Base-by-base conservation (phyloP, 2,113 vertebrate species). In the Galeopterus variegatus region DNA sequence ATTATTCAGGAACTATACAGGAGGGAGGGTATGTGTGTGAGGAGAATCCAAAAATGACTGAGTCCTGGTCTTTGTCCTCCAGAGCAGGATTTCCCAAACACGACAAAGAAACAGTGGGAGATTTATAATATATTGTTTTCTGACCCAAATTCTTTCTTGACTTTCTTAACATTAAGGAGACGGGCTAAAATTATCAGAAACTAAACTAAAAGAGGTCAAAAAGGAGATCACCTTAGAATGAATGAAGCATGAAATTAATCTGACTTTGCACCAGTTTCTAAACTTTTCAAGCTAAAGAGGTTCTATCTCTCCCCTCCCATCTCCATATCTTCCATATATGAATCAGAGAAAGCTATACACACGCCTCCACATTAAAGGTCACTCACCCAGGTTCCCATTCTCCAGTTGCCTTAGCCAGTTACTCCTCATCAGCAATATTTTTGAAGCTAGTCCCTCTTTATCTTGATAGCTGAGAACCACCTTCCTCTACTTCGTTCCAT, bases 161-260 rank as follows among this genome's bases (percentile, higher is more conserved):
- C 31, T 65, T 82, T 52, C 48, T 67, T 73, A 77, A 69, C 60
- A 64, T 11, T 13, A n/a, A 65, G 80, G 24, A 93, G 52, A 80
- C 1, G 58, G 69, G 8, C 52, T 84, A 41, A 90, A 80, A 81
- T 72, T 76, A 60, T 88, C 45, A 92, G 67, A 65, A 84, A 41
- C 21, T 41, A 72, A 69, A n/a, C 8, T 58, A 65, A 79, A 13
- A 36, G 12, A 86, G 36, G 12, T 86, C 12, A 69, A 92, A 95
- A 60, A 67, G 26, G 18, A 72, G 23, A 83, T 36, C 12, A 50
- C 19, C 41, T 70, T 7, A 60, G 24, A 84, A 13, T 52, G 5
- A 7, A 67, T n/a, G 77, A 92, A 65, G 14, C 28, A 85, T 75
- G 90, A 92, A 65, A 81, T 73, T 33, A 80, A 90, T 60, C 26